Conservation (phyloP, 2,888 invertebrate species). For the Micropterix aruncella region DNA sequence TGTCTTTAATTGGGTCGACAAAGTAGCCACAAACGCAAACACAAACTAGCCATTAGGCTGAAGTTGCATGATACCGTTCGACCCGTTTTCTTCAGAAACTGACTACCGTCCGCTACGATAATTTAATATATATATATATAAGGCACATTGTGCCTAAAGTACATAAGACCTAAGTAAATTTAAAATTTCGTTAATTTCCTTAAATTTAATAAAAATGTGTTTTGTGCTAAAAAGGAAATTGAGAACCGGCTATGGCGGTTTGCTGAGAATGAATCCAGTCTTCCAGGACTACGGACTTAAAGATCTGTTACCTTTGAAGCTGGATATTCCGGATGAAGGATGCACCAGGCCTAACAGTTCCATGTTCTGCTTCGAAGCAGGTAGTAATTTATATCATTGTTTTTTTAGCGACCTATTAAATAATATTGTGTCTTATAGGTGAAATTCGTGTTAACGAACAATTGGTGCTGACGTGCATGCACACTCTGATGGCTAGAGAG, state of each 20-base stretch:
- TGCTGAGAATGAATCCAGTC: conserved; percentile 77
- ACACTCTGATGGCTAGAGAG: conserved; percentile 80
- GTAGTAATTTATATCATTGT: conserved; percentile 26
- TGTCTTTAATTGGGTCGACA: no score
- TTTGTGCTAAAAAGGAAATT: no score
- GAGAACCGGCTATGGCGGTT: conserved; percentile 67
- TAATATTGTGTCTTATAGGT: conserved; percentile 40
- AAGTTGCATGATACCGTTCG: no score
- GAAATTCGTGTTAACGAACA: conserved; percentile 91
- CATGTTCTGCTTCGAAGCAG: conserved; percentile 88
- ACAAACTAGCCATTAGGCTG: no score
- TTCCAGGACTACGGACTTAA: conserved; percentile 79
- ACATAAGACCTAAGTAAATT: background rate
- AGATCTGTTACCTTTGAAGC: conserved; percentile 73
- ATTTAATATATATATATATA: no score
- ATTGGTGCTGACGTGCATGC: conserved; percentile 79
- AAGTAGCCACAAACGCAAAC: no score
- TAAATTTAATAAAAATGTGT: conserved; percentile 5
- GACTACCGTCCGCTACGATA: no score
- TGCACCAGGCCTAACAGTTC: conserved; percentile 80
- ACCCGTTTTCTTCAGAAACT: no score
- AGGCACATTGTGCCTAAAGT: no score
- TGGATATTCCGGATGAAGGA: conserved; percentile 85
- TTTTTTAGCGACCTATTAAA: no score
- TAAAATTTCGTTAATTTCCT: background rate